Evolutionary conservation across 2,888 invertebrate species (phyloP), one percentile per base, ranked within the genome.

Genomic region (Apantesis nais): DNA sequence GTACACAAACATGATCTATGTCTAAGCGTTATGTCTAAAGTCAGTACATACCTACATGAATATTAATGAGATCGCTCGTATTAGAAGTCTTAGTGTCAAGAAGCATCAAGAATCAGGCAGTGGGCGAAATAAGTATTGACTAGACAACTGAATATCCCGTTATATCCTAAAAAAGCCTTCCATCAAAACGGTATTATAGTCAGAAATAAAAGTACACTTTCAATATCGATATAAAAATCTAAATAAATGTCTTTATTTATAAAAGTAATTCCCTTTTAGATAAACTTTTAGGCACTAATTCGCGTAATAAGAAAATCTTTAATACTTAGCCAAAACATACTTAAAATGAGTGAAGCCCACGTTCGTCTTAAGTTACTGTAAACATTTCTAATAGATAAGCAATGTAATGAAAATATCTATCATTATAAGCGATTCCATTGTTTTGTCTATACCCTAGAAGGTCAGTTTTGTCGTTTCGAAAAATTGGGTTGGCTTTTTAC

Each of bases 21-120:
- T 22, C 7, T 62, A 25, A 29, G 41, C 62, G 39, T 25, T 62
- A 29, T 29, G 19, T 41, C 25, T 29, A 3, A 62, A 62, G 62
- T 25, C 25, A 39, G 39, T 62, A 62, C 62, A 62, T 25, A 25
- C 25, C 62, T 41, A 62, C 39, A 39, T 12, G 39, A 39, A 39
- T 62, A 39, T 39, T 62, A 62, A 62, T 39, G 39, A 62, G 62
- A 62, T 62, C 39, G 41, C 16, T 41, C 16, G 62, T 39, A 25
- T 39, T 62, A 62, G 52, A n/a, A 11, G 31, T 60, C 60, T 60
- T 31, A 19, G n/a, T n/a, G 19, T 29, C 31, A 31, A 60, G 31
- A 31, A 16, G 60, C 16, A 31, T 60, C 31, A 19, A 60, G 31
- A 60, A 29, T 60, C 31, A 14, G 25, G 14, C 16, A 60, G 60